phyloP scores from a whole-genome alignment of 2,888 invertebrate genomes.

The Globia sparganii region DNA sequence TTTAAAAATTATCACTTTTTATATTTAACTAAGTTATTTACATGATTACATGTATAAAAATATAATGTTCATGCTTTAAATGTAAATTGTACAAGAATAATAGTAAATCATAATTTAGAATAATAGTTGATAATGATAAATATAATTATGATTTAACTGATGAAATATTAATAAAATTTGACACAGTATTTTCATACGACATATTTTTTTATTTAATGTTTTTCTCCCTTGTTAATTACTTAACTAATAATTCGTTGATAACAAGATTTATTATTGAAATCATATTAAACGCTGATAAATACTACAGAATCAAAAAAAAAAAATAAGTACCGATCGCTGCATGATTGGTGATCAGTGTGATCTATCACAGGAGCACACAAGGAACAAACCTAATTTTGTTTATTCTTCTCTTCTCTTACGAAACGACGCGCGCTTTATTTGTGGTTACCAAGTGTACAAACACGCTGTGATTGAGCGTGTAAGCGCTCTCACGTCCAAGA shows the following conservation, averaged over 20 bases:
- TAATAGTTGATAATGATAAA: slow-evolving; percentile 58
- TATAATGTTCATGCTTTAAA: slow-evolving; percentile 68
- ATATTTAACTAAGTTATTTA: slow-evolving; percentile 47
- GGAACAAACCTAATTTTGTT: not conserved
- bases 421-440: no score
- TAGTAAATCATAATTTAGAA: slow-evolving; percentile 57
- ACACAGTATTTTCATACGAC: slow-evolving; percentile 63
- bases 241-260: no score
- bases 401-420: not conserved
- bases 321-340: not conserved
- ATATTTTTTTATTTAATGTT: slow-evolving; percentile 16
- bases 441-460: not conserved
- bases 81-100: slow-evolving; percentile 65
- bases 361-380: not conserved
- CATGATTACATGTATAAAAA: slow-evolving; percentile 54
- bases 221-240: not conserved
- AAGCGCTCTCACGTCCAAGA: not conserved
- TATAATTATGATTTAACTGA: slow-evolving; percentile 60
- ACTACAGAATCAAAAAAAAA: not conserved
- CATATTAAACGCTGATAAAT: not conserved
- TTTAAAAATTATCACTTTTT: slow-evolving; percentile 30
- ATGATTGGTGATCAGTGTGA: not conserved
- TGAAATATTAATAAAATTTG: slow-evolving; percentile 61
- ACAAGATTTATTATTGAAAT: not conserved
- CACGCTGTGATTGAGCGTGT: not conserved